Conservation (phyloP, 2,113 vertebrate species). For the Vireo altiloquus region DNA sequence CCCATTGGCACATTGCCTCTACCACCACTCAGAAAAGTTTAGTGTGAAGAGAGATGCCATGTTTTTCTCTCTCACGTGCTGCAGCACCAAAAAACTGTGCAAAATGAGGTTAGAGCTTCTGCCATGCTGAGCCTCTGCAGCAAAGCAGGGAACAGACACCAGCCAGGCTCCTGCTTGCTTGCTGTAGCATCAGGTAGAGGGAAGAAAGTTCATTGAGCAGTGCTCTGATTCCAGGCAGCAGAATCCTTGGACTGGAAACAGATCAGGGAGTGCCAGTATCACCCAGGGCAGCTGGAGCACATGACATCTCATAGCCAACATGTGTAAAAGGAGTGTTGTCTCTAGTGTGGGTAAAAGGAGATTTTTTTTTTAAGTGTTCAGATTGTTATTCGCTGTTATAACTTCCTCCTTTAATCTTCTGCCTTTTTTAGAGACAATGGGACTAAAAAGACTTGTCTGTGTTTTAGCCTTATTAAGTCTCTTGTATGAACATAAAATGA, state of each 20-base stretch:
- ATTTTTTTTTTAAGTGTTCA: not conserved
- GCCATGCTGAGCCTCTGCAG: not conserved
- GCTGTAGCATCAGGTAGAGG: not conserved
- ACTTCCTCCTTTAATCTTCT: not conserved
- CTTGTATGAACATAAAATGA: not conserved
- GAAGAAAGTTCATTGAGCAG: not conserved
- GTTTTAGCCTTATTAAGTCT: not conserved
- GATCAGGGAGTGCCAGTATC: not conserved
- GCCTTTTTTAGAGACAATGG: not conserved
- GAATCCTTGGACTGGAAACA: not conserved
- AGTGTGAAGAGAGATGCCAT: not conserved
- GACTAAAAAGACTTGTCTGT: not conserved
- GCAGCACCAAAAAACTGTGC: not conserved
- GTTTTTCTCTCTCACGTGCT: not conserved
- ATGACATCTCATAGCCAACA: not conserved
- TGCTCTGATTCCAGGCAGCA: not conserved
- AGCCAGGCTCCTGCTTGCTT: not conserved
- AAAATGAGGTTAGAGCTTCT: not conserved
- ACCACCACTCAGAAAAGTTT: not conserved
- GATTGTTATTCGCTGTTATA: not conserved
- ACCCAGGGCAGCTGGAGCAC: not conserved
- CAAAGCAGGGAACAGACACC: not conserved
- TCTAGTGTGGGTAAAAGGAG: not conserved
- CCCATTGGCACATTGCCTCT: not conserved
- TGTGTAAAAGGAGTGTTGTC: not conserved